Percentiles rank a stretch among this genome's conserved stretches.
Evolutionary conservation across 2,888 invertebrate genomes (phyloP).

Genomic region (Thalpophila matura): DNA sequence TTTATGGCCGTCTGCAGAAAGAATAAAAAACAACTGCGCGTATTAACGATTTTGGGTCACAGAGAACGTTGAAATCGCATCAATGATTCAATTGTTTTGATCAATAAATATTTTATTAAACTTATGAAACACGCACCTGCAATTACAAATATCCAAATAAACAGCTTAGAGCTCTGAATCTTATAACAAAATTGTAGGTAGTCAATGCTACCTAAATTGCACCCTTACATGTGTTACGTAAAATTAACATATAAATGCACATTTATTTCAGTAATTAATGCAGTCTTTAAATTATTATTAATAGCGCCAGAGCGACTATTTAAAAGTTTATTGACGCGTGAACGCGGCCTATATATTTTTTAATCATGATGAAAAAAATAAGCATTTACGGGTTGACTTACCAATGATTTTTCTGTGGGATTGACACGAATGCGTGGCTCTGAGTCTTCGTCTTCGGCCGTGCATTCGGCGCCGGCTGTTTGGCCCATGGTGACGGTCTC

Average conservation of each 20-base stretch:
- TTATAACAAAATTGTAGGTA: not conserved
- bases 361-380: constrained; percentile 17
- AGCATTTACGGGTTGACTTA: constrained; percentile 71
- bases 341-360: constrained; percentile 22
- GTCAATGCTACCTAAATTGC: not conserved
- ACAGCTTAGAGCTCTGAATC: constrained; percentile 3
- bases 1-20: constrained; percentile 14
- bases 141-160: not conserved
- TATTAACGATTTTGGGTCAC: constrained; percentile 1
- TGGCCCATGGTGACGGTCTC: constrained; percentile 86
- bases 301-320: constrained; percentile 10
- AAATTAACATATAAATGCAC: constrained; percentile 9
- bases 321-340: constrained; percentile 33
- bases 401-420: constrained; percentile 89
- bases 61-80: not conserved
- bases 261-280: constrained; percentile 16
- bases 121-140: not conserved
- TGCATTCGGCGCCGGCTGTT: constrained; percentile 88
- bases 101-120: not conserved
- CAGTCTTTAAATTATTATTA: constrained; percentile 28
- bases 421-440: constrained; percentile 89
- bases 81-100: not conserved
- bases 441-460: constrained; percentile 86
- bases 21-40: constrained; percentile 9
- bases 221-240: constrained; percentile 19